Conservation (phyloP, 2,797 vertebrate genomes). For the Mormyrops attenuatus region DNA sequence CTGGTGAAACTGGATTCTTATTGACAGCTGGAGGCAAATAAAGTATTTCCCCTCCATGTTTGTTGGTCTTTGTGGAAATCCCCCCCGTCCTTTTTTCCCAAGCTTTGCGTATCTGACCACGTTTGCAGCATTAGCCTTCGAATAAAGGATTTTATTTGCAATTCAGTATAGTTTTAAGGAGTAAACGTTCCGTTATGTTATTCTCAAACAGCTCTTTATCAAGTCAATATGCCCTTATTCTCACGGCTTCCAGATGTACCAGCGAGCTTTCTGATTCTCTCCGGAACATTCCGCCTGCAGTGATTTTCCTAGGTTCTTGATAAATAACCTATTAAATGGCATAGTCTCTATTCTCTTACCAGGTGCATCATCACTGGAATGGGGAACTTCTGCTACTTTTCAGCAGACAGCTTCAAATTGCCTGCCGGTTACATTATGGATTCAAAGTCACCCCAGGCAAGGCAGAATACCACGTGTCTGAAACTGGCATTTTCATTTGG, state of each 20-base stretch:
- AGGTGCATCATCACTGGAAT: not conserved
- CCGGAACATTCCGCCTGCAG: not conserved
- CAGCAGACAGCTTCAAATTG: not conserved
- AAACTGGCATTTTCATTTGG: not conserved
- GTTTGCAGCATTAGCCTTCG: not conserved
- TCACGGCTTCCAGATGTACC: not conserved
- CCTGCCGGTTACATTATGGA: not conserved
- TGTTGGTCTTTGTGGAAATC: not conserved
- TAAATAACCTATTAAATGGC: not conserved
- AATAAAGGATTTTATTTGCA: constrained; percentile 9
- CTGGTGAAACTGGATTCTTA: not conserved
- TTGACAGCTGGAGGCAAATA: not conserved
- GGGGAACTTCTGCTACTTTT: not conserved
- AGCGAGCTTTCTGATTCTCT: not conserved
- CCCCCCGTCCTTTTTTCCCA: not conserved
- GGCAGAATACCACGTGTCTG: not conserved
- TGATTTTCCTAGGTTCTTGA: not conserved
- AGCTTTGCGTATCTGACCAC: not conserved
- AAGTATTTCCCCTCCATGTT: not conserved
- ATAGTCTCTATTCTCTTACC: not conserved
- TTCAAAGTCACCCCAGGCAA: not conserved
- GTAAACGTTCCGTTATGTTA: not conserved
- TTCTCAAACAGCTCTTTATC: constrained; percentile 4
- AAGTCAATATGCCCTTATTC: not conserved
- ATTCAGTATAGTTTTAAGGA: not conserved